Evolutionary conservation across 1,140 invertebrate species (phyloP).

Genomic region (Chionoecetes opilio): DNA sequence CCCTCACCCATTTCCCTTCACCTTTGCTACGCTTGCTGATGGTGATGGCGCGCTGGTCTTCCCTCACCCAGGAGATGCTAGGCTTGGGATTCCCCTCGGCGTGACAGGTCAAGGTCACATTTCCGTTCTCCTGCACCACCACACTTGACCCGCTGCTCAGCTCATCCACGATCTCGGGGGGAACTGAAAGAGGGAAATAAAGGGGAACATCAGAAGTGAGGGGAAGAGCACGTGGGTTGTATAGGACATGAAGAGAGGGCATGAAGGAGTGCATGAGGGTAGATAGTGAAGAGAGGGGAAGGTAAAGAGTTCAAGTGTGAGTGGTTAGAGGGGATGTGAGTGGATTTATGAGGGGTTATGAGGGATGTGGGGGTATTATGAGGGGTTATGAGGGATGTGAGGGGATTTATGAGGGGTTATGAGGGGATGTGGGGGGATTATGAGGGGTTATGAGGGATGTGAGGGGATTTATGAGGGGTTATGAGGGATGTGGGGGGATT

Average conservation of each 20-base stretch:
- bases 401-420: too few species aligned
- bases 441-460: too few species aligned
- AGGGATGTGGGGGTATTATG: too few species aligned
- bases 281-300: neutral
- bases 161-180: constrained; percentile 95
- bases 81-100: constrained; percentile 92
- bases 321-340: neutral
- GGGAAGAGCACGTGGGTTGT: too few species aligned
- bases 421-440: too few species aligned
- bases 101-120: constrained; percentile 93
- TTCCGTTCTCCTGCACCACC: constrained; percentile 96
- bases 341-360: too few species aligned
- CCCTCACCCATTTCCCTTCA: constrained; percentile 23
- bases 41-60: constrained; percentile 91
- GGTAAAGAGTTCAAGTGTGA: neutral
- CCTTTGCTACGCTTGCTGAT: constrained; percentile 78
- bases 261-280: neutral
- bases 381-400: too few species aligned
- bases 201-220: neutral
- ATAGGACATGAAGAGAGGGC: too few species aligned
- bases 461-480: too few species aligned
- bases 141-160: constrained; percentile 92
- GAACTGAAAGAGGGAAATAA: constrained; percentile 82
- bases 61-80: constrained; percentile 92
- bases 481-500: too few species aligned